Conservation (phyloP, 1,140 invertebrate genomes). For the Heterodera carotae region DNA sequence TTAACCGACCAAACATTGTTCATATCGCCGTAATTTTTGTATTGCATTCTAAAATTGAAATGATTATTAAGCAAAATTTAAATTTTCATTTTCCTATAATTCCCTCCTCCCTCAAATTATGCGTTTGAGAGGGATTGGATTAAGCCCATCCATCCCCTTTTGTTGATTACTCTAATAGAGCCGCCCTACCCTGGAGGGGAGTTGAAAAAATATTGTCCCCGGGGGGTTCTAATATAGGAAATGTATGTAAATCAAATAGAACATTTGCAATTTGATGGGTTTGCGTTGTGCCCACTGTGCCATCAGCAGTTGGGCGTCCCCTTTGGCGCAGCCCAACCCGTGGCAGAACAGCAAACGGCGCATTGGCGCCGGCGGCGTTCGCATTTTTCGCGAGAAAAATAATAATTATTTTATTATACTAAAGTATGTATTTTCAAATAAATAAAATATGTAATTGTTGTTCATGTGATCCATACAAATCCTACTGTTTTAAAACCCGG, state of each 20-base stretch:
- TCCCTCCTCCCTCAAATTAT: no score
- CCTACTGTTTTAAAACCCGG: no score
- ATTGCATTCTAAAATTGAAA: conserved; percentile 23
- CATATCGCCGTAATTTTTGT: conserved; percentile 25
- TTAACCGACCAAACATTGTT: conserved; percentile 34
- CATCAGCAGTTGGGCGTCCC: conserved; percentile 14
- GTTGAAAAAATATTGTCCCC: no score
- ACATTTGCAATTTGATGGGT: conserved; percentile 12
- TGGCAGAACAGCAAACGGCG: conserved; percentile 31
- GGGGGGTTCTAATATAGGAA: no score
- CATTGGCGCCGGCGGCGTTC: background rate
- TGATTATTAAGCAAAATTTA: background rate
- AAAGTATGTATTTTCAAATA: no score
- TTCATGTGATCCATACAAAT: no score
- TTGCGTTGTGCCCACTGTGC: conserved; percentile 3
- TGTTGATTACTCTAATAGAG: no score
- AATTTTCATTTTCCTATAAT: no score
- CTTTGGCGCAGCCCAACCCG: conserved; percentile 22
- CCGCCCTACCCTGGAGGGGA: no score
- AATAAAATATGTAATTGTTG: no score
- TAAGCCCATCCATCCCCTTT: no score
- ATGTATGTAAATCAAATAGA: background rate
- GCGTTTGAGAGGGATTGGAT: no score
- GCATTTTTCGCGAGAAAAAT: conserved; percentile 10
- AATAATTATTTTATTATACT: conserved; percentile 12